A percentile compares a stretch with the other conserved stretches of the same genome.
Conservation (phyloP, 2,797 vertebrate species). For the Pempheris klunzingeri region DNA sequence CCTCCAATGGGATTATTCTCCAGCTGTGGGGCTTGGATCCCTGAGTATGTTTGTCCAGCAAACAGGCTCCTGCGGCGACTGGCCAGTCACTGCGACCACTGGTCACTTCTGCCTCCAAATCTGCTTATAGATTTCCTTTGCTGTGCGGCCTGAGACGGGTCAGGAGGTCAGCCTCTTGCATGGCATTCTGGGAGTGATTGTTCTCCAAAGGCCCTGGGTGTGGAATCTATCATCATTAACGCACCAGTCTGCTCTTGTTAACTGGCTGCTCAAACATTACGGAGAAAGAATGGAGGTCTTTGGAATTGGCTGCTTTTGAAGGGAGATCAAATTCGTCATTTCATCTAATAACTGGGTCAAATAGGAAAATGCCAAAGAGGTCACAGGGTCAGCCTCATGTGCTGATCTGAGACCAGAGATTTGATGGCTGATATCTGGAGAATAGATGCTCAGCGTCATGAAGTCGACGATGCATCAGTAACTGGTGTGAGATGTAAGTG, state of each 20-base stretch:
- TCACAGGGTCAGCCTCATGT: constrained; percentile 87
- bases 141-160: constrained; percentile 93
- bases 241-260: constrained; percentile 90
- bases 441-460: constrained; percentile 39
- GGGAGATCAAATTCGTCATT: constrained; percentile 94
- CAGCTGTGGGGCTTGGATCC: constrained; percentile 68
- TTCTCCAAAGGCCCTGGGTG: constrained; percentile 89
- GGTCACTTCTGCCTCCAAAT: constrained; percentile 89
- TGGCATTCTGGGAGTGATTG: constrained; percentile 95
- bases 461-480: constrained; percentile 4
- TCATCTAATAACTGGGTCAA: constrained; percentile 93
- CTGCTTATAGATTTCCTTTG: constrained; percentile 93
- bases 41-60: constrained; percentile 81
- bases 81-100: constrained; percentile 74
- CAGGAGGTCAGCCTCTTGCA: constrained; percentile 92
- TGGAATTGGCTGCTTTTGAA: constrained; percentile 89
- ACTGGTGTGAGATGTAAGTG: constrained; percentile 11
- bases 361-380: constrained; percentile 86
- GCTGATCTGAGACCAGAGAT: constrained; percentile 85
- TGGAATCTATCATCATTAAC: constrained; percentile 99
- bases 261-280: constrained; percentile 89
- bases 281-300: constrained; percentile 86
- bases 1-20: constrained; percentile 79
- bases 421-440: constrained; percentile 52
- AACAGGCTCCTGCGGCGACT: constrained; percentile 67